Percentiles rank a stretch among this genome's conserved stretches.
Evolutionary conservation across 1,140 invertebrate species (phyloP).

Genomic region (Trichogramma pretiosum): DNA sequence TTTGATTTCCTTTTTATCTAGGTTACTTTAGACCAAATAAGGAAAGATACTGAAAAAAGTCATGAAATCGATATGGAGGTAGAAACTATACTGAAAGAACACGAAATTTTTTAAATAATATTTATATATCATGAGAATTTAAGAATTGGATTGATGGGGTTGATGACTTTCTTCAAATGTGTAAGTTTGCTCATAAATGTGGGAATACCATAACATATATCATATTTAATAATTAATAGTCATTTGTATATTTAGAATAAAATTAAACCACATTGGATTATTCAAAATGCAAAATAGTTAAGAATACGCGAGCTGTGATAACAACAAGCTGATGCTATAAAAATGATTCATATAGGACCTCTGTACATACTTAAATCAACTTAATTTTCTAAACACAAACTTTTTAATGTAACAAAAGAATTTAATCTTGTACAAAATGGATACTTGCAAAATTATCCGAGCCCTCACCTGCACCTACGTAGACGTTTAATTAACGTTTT

Average conservation of each 20-base stretch:
- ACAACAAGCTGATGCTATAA: slow-evolving; percentile 34
- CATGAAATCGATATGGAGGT: slow-evolving; percentile 10
- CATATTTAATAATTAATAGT: too few relatives aligned
- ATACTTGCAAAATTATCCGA: slow-evolving; percentile 15
- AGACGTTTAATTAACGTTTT: slow-evolving; percentile 10
- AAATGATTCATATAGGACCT: slow-evolving; percentile 26
- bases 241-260: slow-evolving; percentile 27
- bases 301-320: slow-evolving; percentile 32
- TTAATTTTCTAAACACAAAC: slow-evolving; percentile 20
- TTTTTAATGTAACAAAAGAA: slow-evolving; percentile 9
- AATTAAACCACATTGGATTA: slow-evolving; percentile 27
- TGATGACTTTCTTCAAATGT: too few relatives aligned
- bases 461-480: background rate
- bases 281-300: slow-evolving; percentile 29
- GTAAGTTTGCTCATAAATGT: too few relatives aligned
- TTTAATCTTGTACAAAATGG: slow-evolving; percentile 19
- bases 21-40: slow-evolving; percentile 3
- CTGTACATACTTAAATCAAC: slow-evolving; percentile 29
- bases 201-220: slow-evolving; percentile 46
- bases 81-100: slow-evolving; percentile 5
- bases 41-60: slow-evolving; percentile 4
- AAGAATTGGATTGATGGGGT: too few relatives aligned
- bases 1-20: too few relatives aligned
- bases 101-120: too few relatives aligned
- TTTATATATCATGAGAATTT: too few relatives aligned